A percentile compares a stretch with the other conserved stretches of the same genome.
Conservation (phyloP, 2,113 vertebrate species). For the Trogon melanurus region DNA sequence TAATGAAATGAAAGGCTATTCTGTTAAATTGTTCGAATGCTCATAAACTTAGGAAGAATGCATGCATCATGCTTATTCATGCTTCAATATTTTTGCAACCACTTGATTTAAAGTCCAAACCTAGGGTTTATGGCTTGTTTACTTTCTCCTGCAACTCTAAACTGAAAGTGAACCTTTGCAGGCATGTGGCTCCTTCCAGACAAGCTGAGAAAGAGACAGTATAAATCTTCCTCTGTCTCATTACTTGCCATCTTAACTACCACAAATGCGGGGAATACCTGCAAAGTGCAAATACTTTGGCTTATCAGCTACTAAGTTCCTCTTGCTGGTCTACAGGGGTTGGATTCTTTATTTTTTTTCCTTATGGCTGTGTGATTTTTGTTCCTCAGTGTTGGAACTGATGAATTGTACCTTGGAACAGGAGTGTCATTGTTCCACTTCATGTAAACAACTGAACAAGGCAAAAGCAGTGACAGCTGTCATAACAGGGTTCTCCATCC, state of each 20-base stretch:
- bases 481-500: neutral
- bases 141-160: neutral
- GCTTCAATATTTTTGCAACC: neutral
- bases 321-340: neutral
- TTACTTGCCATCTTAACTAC: neutral
- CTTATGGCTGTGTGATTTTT: neutral
- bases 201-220: neutral
- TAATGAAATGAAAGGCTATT: neutral
- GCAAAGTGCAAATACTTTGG: neutral
- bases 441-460: neutral
- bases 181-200: neutral
- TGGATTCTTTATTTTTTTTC: neutral
- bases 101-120: neutral
- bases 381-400: neutral
- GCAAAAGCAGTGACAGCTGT: neutral
- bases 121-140: neutral
- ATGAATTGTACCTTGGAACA: neutral
- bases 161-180: neutral
- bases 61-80: neutral
- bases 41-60: neutral
- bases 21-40: neutral
- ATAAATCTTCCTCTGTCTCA: neutral
- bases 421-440: neutral
- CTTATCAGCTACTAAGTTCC: neutral
- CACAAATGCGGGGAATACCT: neutral